These are phyloP conservation scores for Athalia circularis DNA, from an alignment of 2,888 invertebrate genomes.

Conservation along the genomic window DNA sequence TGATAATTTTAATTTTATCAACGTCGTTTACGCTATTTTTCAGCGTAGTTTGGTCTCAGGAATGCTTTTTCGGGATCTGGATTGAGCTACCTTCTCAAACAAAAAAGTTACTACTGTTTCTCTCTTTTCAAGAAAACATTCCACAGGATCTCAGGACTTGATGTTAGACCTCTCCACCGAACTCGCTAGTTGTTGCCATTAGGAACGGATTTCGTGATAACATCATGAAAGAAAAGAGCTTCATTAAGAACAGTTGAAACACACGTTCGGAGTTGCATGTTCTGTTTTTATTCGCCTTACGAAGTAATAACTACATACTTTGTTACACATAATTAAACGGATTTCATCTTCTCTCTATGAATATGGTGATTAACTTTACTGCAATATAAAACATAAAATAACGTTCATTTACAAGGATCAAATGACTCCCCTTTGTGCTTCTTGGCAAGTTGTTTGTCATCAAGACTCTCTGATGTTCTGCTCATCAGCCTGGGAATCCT, in stretches of 20 bases:
- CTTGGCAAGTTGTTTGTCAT: constrained; percentile 63
- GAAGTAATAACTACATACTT: constrained; percentile 71
- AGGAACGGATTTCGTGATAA: too few relatives aligned
- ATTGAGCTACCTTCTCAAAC: too few relatives aligned
- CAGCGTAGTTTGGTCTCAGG: too few relatives aligned
- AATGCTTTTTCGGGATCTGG: too few relatives aligned
- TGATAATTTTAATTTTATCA: too few relatives aligned
- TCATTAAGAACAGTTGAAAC: constrained; percentile 22
- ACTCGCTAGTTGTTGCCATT: too few relatives aligned
- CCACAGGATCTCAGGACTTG: too few relatives aligned
- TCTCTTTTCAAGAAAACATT: too few relatives aligned
- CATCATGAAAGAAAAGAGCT: neutral
- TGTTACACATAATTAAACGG: constrained; percentile 67
- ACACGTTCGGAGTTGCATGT: constrained; percentile 40
- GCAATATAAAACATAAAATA: constrained; percentile 59
- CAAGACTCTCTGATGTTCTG: constrained; percentile 63
- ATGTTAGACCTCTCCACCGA: too few relatives aligned
- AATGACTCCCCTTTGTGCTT: constrained; percentile 69
- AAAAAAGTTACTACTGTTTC: too few relatives aligned
- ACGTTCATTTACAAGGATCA: constrained; percentile 73
- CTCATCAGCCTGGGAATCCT: constrained; percentile 68
- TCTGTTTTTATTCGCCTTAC: constrained; percentile 68
- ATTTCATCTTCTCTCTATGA: constrained; percentile 54
- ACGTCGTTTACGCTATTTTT: too few relatives aligned
- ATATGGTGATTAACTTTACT: constrained; percentile 57